Evolutionary conservation across 2,797 vertebrate species (phyloP).

Genomic region (Labeo calbasu): DNA sequence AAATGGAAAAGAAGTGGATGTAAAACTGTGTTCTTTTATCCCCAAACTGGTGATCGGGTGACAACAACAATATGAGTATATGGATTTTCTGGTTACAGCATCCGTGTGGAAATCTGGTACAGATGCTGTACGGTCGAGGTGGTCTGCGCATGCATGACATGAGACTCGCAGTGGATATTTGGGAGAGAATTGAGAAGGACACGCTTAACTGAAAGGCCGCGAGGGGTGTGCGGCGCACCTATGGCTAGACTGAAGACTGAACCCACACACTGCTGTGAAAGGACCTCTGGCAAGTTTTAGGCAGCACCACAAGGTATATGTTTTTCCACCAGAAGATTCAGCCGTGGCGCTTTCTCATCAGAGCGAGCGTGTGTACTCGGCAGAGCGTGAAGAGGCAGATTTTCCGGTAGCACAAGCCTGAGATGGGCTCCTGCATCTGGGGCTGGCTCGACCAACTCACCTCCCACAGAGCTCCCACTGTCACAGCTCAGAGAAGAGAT

Average conservation of each 20-base stretch:
- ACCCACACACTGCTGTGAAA: constrained; percentile 36
- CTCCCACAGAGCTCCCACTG: constrained; percentile 84
- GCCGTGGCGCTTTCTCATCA: constrained; percentile 65
- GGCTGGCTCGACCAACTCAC: constrained; percentile 80
- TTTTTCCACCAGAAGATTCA: constrained; percentile 64
- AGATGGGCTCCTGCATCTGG: constrained; percentile 85
- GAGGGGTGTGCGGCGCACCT: constrained; percentile 9
- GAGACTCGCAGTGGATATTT: constrained; percentile 39
- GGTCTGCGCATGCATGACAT: constrained; percentile 37
- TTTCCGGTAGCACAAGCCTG: constrained; percentile 91
- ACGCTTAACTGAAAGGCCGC: constrained; percentile 32
- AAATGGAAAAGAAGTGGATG: background rate
- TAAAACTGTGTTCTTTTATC: background rate
- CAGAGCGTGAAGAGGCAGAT: constrained; percentile 92
- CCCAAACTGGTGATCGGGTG: background rate
- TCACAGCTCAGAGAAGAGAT: constrained; percentile 82
- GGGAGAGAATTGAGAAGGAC: constrained; percentile 36
- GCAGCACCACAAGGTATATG: constrained; percentile 59
- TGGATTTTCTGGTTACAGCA: constrained; percentile 32
- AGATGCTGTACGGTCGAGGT: background rate
- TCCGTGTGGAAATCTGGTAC: constrained; percentile 23
- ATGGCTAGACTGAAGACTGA: constrained; percentile 28
- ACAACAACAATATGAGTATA: background rate
- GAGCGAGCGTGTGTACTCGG: constrained; percentile 74
- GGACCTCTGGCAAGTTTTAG: constrained; percentile 35